Conservation (phyloP, 2,113 vertebrate genomes). For the Bagarius yarrelli region DNA sequence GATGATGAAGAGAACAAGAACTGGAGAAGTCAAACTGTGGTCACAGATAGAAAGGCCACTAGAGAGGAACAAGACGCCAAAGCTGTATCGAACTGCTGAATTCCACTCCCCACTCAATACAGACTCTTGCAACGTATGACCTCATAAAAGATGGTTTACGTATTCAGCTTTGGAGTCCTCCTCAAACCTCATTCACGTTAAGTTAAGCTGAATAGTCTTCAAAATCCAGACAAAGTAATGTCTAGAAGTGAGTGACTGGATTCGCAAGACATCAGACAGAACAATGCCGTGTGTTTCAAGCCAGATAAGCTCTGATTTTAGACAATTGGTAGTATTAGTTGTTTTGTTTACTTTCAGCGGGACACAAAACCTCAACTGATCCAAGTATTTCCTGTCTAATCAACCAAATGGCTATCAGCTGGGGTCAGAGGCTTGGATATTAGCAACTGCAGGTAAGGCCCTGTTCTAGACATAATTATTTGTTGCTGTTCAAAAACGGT, state of each 20-base stretch:
- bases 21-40: conserved; percentile 15
- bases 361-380: conserved; percentile 10
- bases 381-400: conserved; percentile 28
- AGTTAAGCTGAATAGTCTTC: conserved; percentile 3
- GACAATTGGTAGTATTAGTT: conserved; percentile 10
- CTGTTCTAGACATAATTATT: conserved; percentile 23
- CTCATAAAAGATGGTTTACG: background rate
- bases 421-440: conserved; percentile 24
- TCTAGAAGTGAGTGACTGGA: background rate
- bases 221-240: background rate
- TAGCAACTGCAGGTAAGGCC: background rate
- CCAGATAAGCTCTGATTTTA: conserved; percentile 12
- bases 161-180: background rate
- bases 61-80: conserved; percentile 6
- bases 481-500: conserved; percentile 22
- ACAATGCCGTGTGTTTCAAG: conserved; percentile 15
- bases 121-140: background rate
- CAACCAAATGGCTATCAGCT: conserved; percentile 26
- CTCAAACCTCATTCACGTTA: conserved; percentile 8
- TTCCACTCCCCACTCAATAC: background rate
- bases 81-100: conserved; percentile 5
- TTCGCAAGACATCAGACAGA: conserved; percentile 1
- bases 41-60: background rate
- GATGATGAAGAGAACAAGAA: conserved; percentile 24
- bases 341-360: conserved; percentile 1